phyloP scores from a whole-genome alignment of 2,888 invertebrate genomes.

The Cotesia congregata region DNA sequence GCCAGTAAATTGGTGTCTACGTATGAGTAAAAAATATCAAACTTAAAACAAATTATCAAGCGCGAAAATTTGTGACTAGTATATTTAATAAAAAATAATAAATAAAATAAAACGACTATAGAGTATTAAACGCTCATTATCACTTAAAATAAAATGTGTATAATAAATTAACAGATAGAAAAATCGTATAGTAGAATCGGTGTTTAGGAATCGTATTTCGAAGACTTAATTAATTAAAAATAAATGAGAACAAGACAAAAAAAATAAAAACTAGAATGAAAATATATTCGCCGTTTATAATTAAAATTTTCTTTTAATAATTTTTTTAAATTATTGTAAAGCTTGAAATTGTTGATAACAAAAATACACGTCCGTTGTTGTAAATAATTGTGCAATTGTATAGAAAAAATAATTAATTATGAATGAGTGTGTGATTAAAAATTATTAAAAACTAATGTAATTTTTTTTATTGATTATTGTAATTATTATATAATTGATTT shows the following conservation, averaged over 20 bases:
- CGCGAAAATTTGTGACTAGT: constrained; percentile 4
- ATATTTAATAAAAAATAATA: neutral
- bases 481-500: neutral
- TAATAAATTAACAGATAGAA: neutral
- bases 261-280: constrained; percentile 37
- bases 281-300: constrained; percentile 35
- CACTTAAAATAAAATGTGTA: constrained; percentile 12
- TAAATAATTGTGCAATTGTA: constrained; percentile 70
- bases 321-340: constrained; percentile 50
- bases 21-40: neutral
- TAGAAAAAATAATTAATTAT: constrained; percentile 57
- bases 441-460: constrained; percentile 45
- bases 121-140: constrained; percentile 22
- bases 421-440: constrained; percentile 16
- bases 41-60: neutral
- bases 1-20: neutral
- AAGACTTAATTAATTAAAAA: constrained; percentile 45
- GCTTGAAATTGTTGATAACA: constrained; percentile 60
- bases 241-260: constrained; percentile 47
- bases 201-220: neutral
- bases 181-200: neutral
- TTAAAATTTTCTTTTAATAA: constrained; percentile 44
- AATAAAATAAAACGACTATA: constrained; percentile 13
- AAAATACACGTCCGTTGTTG: constrained; percentile 50
- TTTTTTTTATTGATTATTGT: constrained; percentile 20